Evolutionary conservation across 1,140 invertebrate species (phyloP), one percentile per base, ranked within the genome.

Genomic region (Phortica variegata): DNA sequence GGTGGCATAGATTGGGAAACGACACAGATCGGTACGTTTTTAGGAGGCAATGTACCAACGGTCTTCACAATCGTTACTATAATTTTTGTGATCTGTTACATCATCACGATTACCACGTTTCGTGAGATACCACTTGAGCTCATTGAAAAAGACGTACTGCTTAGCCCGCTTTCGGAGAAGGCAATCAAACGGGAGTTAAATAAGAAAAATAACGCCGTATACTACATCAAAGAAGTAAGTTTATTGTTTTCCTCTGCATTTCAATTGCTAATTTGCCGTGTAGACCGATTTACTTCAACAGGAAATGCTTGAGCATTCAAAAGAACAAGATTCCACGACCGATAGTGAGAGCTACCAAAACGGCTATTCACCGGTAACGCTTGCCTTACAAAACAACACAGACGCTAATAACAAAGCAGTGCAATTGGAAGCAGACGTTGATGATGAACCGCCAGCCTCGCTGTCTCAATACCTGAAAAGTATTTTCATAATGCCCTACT

Each of bases 1-100:
- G 89, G 90, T 1, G 89, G 86, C 9, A 84, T 92, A 16, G 83
- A 91, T 61, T 93, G 90, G 90, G 84, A 89, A 54, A 79, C 76
- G 1, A 87, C 85, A 0, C 71, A 80, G 3, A 78, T 90, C 33
- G 86, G 82, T 78, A 73, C 20, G 6, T 79, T 84, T 45, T 68
- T 90, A 5, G 87, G 86, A 41, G 87, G 87, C 23, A 90, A 92
- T 65, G 82, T 91, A 2, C 80, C 86, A 18, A 85, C 87, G 0
- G 88, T 91, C 2, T 91, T 91, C 55, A 82, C 82, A 2, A 59
- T 89, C 7, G 86, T 89, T 2, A 83, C 85, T 0, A 76, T 89
- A 41, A 83, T 90, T 19, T 89, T 89, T 65, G 65, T 88, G 4
- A 65, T 82, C 3, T 88, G 86, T 45, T 83, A 88, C 0, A 50